These are phyloP conservation scores for Oceanodroma tethys DNA, from an alignment of 2,113 vertebrate species.

Conservation along the genomic window DNA sequence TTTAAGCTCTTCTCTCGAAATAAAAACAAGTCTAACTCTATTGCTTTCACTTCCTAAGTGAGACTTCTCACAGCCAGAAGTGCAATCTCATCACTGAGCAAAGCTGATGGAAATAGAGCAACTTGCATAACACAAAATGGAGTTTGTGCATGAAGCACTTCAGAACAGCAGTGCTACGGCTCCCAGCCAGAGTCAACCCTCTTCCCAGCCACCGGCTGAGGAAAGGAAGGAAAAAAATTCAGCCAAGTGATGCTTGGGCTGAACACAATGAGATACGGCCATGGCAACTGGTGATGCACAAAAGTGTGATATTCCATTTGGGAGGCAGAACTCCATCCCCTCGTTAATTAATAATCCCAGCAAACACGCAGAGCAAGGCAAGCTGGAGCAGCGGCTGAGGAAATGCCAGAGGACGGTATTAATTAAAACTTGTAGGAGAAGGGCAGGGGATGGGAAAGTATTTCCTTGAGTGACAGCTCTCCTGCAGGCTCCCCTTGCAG, in stretches of 20 bases:
- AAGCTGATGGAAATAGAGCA: neutral
- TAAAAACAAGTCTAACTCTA: conserved; percentile 9
- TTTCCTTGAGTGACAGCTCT: neutral
- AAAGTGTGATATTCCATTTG: neutral
- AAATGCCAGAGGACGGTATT: neutral
- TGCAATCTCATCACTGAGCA: neutral
- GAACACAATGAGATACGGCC: neutral
- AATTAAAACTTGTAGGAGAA: neutral
- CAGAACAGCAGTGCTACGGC: neutral
- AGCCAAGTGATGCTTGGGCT: neutral
- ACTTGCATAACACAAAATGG: neutral
- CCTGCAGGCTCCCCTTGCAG: neutral
- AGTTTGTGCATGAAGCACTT: neutral
- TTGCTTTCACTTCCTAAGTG: conserved; percentile 1
- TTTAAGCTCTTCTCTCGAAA: neutral
- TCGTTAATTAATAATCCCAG: neutral
- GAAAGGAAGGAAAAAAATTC: neutral
- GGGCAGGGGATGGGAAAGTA: neutral
- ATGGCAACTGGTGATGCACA: neutral
- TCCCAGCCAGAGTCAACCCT: neutral
- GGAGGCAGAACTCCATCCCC: conserved; percentile 7
- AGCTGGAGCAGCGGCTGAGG: neutral
- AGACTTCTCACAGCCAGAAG: conserved; percentile 15
- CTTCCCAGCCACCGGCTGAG: neutral
- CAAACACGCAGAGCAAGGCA: neutral